Evolutionary conservation across 2,888 invertebrate species (phyloP), one percentile per base, ranked within the genome.

Genomic region (Tridacna gigas): DNA sequence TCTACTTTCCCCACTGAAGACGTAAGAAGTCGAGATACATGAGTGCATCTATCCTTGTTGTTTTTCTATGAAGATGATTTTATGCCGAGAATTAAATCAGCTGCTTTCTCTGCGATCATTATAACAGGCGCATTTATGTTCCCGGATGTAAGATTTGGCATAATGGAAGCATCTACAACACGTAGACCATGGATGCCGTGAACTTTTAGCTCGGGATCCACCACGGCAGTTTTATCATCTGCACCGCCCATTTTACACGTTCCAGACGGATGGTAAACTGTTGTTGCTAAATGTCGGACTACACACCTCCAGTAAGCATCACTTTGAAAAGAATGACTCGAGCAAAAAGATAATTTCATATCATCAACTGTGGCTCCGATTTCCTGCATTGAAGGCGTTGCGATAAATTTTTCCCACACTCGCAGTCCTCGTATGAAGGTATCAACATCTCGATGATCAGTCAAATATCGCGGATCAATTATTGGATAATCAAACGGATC

Each of bases 381-480:
- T 26, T 77, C 63, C 63, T 83, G 75, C 82, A 89, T 80, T 0
- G 87, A 65, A 18, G 86, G 74, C 12, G 86, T 87, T 47, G 76
- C 63, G 9, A 84, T 18, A 28, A 78, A 81, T 20, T 86, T 77
- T 71, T 87, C 82, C 77, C 79, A 80, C 2, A 82, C 28, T 37
- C 84, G 47, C 7, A 87, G 75, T 13, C 84, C 87, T 76, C 73
- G 15, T 15, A 88, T 65, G n/a, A 82, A 78, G 3, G 84, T 79
- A 73, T 90, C 89, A 25, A 97, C 94, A 92, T 97, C 97, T 56
- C 95, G 94, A 0, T 94, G 91, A 15, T 96, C 94, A 51, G 96
- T 95, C 86, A 98, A 97, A 94, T 99, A 99, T 92, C 98, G 97
- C 0, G 99, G 97, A 95, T 99, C 96, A 94, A 99, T 98, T 56